Evolutionary conservation across 2,113 vertebrate species (phyloP).

Genomic region (Fukomys damarensis): DNA sequence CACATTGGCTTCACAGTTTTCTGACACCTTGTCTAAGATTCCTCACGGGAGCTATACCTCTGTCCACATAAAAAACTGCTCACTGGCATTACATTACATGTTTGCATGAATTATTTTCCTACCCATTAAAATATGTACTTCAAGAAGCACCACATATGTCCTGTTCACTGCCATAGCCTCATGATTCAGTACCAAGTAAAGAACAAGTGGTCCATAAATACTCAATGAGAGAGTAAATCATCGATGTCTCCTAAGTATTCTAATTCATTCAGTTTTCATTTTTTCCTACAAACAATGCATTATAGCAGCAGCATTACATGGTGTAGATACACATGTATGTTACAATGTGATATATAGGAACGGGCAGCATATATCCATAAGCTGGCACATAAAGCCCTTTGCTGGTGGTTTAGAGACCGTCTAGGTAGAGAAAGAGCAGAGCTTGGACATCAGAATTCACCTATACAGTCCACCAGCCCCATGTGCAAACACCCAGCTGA

Average conservation of each 20-base stretch:
- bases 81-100: too few species aligned
- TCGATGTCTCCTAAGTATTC: background rate
- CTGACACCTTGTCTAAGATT: background rate
- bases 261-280: background rate
- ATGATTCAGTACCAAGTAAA: background rate
- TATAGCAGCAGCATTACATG: background rate
- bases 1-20: background rate
- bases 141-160: background rate
- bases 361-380: background rate
- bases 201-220: background rate
- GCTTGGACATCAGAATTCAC: background rate
- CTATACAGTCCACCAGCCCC: background rate
- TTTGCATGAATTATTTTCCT: background rate
- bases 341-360: background rate
- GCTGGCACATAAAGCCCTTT: background rate
- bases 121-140: background rate
- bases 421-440: background rate
- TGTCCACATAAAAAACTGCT: background rate
- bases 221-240: background rate
- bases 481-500: conserved; percentile 65
- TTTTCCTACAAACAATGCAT: background rate
- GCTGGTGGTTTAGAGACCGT: background rate
- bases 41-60: background rate
- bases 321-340: background rate
- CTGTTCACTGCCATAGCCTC: background rate